Evolutionary conservation across 2,113 vertebrate species (phyloP).

Genomic region (Globicephala melas): DNA sequence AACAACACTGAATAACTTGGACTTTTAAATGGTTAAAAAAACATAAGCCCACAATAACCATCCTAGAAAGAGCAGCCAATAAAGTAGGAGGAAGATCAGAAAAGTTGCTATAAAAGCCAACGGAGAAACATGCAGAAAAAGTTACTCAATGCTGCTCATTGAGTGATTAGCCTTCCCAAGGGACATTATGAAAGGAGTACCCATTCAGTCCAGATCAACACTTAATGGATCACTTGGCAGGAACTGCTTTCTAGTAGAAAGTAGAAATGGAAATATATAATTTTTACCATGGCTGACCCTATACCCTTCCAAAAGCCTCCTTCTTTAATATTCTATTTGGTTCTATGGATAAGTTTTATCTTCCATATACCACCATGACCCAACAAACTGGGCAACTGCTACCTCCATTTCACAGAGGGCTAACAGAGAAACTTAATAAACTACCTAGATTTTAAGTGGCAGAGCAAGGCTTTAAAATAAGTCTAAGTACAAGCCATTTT

Average conservation of each 20-base stretch:
- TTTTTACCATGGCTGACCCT: neutral
- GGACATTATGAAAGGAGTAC: neutral
- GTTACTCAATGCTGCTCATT: accelerated
- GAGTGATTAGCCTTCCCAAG: neutral
- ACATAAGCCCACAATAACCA: neutral
- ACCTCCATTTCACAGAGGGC: neutral
- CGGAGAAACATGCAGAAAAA: neutral
- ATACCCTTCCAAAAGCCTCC: neutral
- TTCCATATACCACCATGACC: neutral
- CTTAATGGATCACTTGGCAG: neutral
- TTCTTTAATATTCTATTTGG: neutral
- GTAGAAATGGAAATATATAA: neutral
- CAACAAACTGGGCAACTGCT: neutral
- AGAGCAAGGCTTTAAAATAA: neutral
- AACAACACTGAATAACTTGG: neutral
- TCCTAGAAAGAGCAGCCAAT: neutral
- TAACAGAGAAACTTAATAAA: neutral
- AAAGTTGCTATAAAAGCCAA: neutral
- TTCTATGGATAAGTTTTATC: neutral
- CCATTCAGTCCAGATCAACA: neutral
- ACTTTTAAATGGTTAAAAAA: neutral
- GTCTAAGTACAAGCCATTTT: neutral
- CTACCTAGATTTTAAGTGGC: neutral
- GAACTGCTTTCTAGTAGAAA: neutral
- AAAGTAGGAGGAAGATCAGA: neutral